Evolutionary conservation across 2,797 vertebrate species (phyloP).

Genomic region (Hemibagrus guttatus): DNA sequence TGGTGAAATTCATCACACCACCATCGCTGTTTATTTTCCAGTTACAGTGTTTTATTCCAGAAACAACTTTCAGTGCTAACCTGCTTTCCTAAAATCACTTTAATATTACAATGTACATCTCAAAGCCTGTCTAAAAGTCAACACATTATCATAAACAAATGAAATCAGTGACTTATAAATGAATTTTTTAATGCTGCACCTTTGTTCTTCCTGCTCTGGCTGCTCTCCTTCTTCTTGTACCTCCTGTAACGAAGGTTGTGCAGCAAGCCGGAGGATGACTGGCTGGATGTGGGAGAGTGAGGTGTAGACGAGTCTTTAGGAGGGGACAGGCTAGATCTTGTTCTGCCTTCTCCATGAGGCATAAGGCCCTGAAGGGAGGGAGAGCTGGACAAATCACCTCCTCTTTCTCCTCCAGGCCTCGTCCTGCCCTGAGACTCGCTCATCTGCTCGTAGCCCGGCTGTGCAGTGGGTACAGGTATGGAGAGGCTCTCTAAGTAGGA

Average conservation of each 20-base stretch:
- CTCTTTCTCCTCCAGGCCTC: conserved; percentile 50
- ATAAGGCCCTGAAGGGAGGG: conserved; percentile 62
- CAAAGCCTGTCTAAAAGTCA: background rate
- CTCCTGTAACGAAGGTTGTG: conserved; percentile 72
- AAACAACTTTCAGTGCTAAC: background rate
- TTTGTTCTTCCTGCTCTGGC: conserved; percentile 62
- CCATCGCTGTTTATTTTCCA: background rate
- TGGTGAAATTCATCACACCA: background rate
- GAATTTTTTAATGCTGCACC: conserved; percentile 63
- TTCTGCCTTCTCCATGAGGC: conserved; percentile 64
- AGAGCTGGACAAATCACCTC: conserved; percentile 61
- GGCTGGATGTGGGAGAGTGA: conserved; percentile 66
- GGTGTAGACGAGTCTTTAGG: conserved; percentile 68
- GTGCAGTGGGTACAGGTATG: conserved; percentile 47
- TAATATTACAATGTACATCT: background rate
- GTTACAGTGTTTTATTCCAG: background rate
- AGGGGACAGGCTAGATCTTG: conserved; percentile 59
- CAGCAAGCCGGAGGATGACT: conserved; percentile 71
- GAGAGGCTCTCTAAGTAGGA: conserved; percentile 62
- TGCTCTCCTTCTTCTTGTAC: conserved; percentile 73
- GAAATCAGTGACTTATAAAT: background rate
- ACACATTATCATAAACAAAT: background rate
- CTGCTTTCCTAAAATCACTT: background rate
- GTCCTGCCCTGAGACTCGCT: conserved; percentile 39
- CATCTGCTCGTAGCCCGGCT: conserved; percentile 35